Evolutionary conservation across 2,888 invertebrate genomes (phyloP).

Genomic region (Hirtodrosophila histrioides): DNA sequence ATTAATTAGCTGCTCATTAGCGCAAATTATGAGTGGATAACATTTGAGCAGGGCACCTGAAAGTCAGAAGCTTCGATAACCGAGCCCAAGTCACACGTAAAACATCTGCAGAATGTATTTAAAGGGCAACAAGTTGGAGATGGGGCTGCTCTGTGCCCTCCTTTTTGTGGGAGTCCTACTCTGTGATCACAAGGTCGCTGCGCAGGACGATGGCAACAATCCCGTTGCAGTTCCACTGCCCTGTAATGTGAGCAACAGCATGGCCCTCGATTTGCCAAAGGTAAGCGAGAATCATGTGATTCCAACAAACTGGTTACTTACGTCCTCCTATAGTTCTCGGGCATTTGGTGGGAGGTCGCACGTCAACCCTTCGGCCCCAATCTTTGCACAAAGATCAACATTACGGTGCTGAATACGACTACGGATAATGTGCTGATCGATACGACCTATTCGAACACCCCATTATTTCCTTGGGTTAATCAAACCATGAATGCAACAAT

Average conservation of each 20-base stretch:
- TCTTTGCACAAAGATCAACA: conserved; percentile 60
- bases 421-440: conserved; percentile 44
- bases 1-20: conserved; percentile 50
- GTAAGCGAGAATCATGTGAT: conserved; percentile 17
- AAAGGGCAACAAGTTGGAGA: background rate
- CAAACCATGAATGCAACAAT: conserved; percentile 60
- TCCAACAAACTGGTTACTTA: too few relatives aligned
- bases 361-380: conserved; percentile 56
- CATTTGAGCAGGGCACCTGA: conserved; percentile 3
- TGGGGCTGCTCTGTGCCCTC: conserved; percentile 17
- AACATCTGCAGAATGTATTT: conserved; percentile 33
- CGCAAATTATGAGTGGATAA: conserved; percentile 16
- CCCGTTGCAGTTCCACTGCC: background rate
- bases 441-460: conserved; percentile 62
- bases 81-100: conserved; percentile 33
- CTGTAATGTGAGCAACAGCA: conserved; percentile 41
- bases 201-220: conserved; percentile 9
- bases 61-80: conserved; percentile 28
- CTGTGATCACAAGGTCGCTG: conserved; percentile 18
- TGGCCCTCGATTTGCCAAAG: conserved; percentile 43
- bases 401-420: conserved; percentile 34
- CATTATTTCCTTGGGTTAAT: conserved; percentile 59
- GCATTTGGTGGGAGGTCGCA: conserved; percentile 72
- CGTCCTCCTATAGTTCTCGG: conserved; percentile 48
- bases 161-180: conserved; percentile 33